These are phyloP conservation scores for Heliornis fulica DNA, from an alignment of 2,113 vertebrate species.

Conservation along the genomic window DNA sequence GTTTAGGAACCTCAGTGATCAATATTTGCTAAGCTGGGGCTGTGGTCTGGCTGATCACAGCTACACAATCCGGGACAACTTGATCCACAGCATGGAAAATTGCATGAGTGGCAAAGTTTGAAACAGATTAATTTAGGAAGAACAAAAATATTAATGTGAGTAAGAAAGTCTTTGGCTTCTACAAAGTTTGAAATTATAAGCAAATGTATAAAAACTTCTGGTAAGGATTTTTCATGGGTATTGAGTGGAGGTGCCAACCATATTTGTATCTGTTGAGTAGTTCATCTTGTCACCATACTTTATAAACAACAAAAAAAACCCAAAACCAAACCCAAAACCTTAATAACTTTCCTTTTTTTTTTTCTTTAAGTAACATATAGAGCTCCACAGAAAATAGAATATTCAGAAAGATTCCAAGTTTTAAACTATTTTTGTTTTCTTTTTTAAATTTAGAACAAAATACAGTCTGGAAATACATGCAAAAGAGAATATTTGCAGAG, in stretches of 20 bases:
- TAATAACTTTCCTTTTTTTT: not conserved
- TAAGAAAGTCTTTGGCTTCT: not conserved
- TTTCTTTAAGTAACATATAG: not conserved
- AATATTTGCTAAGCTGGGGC: not conserved
- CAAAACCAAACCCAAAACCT: too few species aligned
- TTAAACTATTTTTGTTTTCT: too few species aligned
- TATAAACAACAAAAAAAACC: not conserved
- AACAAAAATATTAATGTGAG: not conserved
- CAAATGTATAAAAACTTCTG: not conserved
- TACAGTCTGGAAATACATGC: not conserved
- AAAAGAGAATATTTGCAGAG: conserved; percentile 3
- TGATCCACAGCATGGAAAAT: not conserved
- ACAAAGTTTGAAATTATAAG: not conserved
- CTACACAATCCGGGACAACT: not conserved
- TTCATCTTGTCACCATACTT: not conserved
- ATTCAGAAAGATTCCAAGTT: not conserved
- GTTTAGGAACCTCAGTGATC: not conserved
- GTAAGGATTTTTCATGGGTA: not conserved
- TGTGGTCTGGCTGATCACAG: not conserved
- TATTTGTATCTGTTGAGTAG: not conserved
- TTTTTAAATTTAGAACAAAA: not conserved
- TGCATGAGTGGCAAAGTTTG: not conserved
- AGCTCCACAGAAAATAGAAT: not conserved
- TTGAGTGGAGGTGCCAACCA: not conserved
- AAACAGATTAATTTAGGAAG: rapidly evolving